These are phyloP conservation scores for Gymnopithys bicolor DNA, from an alignment of 2,797 vertebrate species.

Conservation along the genomic window DNA sequence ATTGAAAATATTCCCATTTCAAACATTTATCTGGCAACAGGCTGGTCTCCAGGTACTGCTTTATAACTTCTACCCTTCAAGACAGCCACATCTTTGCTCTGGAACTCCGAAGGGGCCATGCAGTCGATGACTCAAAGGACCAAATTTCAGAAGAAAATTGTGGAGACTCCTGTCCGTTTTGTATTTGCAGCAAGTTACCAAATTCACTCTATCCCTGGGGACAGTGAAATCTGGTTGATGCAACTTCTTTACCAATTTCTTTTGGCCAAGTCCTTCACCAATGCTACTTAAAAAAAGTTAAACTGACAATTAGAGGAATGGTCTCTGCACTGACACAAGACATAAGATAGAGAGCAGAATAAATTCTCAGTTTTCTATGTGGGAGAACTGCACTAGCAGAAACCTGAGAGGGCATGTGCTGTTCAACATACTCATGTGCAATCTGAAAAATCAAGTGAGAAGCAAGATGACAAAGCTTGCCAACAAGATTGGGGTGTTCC, in stretches of 20 bases:
- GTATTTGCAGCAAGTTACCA: not conserved
- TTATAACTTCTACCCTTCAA: not conserved
- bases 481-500: not conserved
- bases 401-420: not conserved
- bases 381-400: not conserved
- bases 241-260: not conserved
- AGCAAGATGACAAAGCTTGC: not conserved
- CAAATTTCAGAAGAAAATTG: not conserved
- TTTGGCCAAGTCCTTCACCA: not conserved
- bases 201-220: not conserved
- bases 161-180: not conserved
- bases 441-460: not conserved
- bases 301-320: not conserved
- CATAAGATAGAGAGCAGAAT: not conserved
- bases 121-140: not conserved
- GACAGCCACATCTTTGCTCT: not conserved
- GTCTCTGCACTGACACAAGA: not conserved
- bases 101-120: not conserved
- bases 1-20: not conserved
- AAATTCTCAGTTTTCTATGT: not conserved
- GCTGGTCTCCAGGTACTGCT: not conserved
- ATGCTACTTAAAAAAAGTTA: not conserved
- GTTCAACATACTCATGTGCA: not conserved
- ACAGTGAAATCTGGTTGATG: not conserved
- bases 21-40: not conserved